Evolutionary conservation across 2,888 invertebrate genomes (phyloP), one percentile per base, ranked within the genome.

Genomic region (Macrophya alboannulata): DNA sequence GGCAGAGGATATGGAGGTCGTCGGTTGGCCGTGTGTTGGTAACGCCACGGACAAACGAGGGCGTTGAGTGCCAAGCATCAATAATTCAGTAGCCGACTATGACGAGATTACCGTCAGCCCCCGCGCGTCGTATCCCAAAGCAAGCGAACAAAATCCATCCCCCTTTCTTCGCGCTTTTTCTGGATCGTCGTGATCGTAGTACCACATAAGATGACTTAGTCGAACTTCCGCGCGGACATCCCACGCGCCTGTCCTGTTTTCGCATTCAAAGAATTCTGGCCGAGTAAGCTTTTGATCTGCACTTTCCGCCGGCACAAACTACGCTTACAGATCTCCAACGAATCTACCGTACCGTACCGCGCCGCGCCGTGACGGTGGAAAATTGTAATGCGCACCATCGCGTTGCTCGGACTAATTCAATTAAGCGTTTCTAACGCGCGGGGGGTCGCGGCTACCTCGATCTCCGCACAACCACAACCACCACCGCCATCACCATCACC

Each of bases 21-120:
- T 85, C 87, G 87, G 86, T 85, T 87, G 88, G 25, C 83, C 48
- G 83, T 83, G 83, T 83, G 51, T 86, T 86, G 87, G 88, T 87
- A 90, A 88, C 88, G 87, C 88, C 88, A 87, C 82, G 90, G 90
- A 90, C 90, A 86, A 88, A 88, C 86, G 84, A 87, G 87, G 87
- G 87, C 89, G 90, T 89, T 90, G 92, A 92, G 92, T 92, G 91
- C 89, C 90, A 88, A 88, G 87, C 91, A 93, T 93, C 92, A 93
- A 93, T 93, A 93, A 93, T 93, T 93, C 93, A 93, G 92, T 88
- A 92, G 91, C 90, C 89, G 90, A 91, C 91, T 91, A 91, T 92
- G 92, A 93, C 92, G 92, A 93, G 92, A 91, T 92, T 93, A 92
- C 89, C 90, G 83, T 68, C 68, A 83, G 71, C 83, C 83, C 55